phyloP scores from a whole-genome alignment of 2,888 invertebrate genomes.

The Thereva unica region DNA sequence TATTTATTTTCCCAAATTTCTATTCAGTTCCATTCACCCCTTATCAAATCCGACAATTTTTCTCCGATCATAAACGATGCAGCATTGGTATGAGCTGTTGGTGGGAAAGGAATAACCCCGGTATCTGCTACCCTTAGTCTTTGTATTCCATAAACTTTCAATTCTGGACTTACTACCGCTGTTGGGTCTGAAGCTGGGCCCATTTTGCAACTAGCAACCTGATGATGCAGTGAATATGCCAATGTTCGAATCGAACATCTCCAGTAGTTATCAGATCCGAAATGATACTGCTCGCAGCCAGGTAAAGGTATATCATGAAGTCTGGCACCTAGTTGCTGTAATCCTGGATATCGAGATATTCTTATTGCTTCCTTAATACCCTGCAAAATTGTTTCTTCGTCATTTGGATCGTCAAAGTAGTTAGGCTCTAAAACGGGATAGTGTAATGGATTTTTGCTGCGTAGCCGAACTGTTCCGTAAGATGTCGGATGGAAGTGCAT shows the following conservation, averaged over 20 bases:
- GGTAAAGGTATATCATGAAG: slow-evolving; percentile 61
- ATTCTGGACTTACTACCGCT: slow-evolving; percentile 66
- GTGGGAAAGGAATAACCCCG: slow-evolving; percentile 66
- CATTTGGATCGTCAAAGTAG: slow-evolving; percentile 70
- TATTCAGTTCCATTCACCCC: slow-evolving; percentile 57
- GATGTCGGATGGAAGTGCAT: slow-evolving; percentile 75
- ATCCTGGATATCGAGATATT: slow-evolving; percentile 62
- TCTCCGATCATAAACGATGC: slow-evolving; percentile 71
- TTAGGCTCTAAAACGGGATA: slow-evolving; percentile 80
- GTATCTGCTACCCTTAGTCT: slow-evolving; percentile 67
- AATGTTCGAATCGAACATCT: slow-evolving; percentile 66
- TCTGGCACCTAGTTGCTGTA: slow-evolving; percentile 63
- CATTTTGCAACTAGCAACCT: slow-evolving; percentile 70
- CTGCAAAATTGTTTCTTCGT: slow-evolving; percentile 65
- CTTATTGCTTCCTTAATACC: slow-evolving; percentile 65
- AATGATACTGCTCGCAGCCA: slow-evolving; percentile 59
- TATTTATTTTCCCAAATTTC: not conserved
- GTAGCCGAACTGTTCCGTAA: slow-evolving; percentile 68
- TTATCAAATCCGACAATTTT: slow-evolving; percentile 68
- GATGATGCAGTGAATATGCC: slow-evolving; percentile 66
- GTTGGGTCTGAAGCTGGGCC: slow-evolving; percentile 64
- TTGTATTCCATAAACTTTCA: slow-evolving; percentile 64
- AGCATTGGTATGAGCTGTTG: slow-evolving; percentile 68
- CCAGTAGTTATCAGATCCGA: slow-evolving; percentile 69
- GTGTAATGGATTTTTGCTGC: slow-evolving; percentile 72